These are phyloP conservation scores for Planococcus citri DNA, from an alignment of 1,140 invertebrate genomes.

Conservation along the genomic window DNA sequence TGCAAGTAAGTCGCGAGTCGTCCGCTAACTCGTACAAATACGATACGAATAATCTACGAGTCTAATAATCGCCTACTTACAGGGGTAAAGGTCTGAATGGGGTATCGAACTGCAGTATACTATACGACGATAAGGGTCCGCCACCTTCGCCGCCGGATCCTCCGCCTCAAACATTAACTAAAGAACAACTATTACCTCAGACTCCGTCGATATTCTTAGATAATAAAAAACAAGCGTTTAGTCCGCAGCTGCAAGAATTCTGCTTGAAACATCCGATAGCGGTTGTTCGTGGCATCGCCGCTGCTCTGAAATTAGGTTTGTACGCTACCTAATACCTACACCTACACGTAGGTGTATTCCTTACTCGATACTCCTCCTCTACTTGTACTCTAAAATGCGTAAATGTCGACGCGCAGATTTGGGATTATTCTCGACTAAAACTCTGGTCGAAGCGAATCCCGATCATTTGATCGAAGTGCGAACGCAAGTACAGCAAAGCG, in stretches of 20 bases:
- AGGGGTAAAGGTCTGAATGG: constrained; percentile 35
- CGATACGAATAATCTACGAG: too few relatives aligned
- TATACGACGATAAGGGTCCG: constrained; percentile 34
- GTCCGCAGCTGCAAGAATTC: constrained; percentile 91
- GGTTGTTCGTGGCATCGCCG: constrained; percentile 84
- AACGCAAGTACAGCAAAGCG: constrained; percentile 84
- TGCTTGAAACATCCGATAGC: constrained; percentile 95
- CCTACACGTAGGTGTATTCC: too few relatives aligned
- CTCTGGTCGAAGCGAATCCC: constrained; percentile 93
- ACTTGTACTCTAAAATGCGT: too few relatives aligned
- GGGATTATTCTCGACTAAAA: constrained; percentile 96
- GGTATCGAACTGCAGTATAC: neutral
- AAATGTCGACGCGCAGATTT: too few relatives aligned
- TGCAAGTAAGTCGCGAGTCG: constrained; percentile 48
- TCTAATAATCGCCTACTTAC: constrained; percentile 29
- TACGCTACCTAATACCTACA: too few relatives aligned
- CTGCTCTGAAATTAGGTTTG: constrained; percentile 72
- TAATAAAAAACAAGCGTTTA: constrained; percentile 94
- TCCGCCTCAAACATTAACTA: constrained; percentile 56
- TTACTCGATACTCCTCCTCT: too few relatives aligned
- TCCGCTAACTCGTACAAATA: too few relatives aligned
- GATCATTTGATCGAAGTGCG: constrained; percentile 94
- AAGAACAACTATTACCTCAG: constrained; percentile 79
- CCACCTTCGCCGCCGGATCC: constrained; percentile 62
- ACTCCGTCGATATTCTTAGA: constrained; percentile 86